Evolutionary conservation across 2,113 vertebrate species (phyloP).

Genomic region (Hyaena hyaena): DNA sequence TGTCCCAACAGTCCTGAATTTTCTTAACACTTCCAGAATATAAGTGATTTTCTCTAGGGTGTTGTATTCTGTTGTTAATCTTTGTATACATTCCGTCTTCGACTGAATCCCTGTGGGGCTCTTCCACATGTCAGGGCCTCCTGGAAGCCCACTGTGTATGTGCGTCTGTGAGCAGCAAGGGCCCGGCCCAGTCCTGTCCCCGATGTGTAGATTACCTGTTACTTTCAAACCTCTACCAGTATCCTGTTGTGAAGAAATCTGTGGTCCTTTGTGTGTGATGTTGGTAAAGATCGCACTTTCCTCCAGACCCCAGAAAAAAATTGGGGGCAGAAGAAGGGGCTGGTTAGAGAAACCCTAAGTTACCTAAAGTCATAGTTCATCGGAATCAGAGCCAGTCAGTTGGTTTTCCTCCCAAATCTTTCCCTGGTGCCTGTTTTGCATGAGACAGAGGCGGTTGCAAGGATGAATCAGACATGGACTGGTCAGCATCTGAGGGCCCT

Average conservation of each 20-base stretch:
- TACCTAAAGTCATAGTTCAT: not conserved
- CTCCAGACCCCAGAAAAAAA: not conserved
- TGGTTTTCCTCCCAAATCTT: not conserved
- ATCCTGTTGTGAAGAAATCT: not conserved
- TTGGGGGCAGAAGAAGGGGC: not conserved
- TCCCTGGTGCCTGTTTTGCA: not conserved
- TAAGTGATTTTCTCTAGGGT: not conserved
- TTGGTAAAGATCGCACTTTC: not conserved
- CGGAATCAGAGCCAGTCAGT: not conserved
- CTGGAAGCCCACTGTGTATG: not conserved
- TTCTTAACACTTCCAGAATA: not conserved
- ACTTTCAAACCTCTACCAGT: not conserved
- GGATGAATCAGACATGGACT: not conserved
- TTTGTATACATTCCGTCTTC: not conserved
- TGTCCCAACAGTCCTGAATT: not conserved
- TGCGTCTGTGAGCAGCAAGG: not conserved
- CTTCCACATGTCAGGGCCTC: not conserved
- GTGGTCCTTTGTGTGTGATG: not conserved
- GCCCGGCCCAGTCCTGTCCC: not conserved
- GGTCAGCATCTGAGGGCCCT: not conserved
- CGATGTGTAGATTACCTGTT: not conserved
- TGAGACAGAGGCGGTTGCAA: not conserved
- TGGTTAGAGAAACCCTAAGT: not conserved
- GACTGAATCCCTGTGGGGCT: not conserved
- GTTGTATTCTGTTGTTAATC: not conserved